Base-by-base conservation (phyloP, 2,797 vertebrate genomes). In the Dendrocincla tyrannina region DNA sequence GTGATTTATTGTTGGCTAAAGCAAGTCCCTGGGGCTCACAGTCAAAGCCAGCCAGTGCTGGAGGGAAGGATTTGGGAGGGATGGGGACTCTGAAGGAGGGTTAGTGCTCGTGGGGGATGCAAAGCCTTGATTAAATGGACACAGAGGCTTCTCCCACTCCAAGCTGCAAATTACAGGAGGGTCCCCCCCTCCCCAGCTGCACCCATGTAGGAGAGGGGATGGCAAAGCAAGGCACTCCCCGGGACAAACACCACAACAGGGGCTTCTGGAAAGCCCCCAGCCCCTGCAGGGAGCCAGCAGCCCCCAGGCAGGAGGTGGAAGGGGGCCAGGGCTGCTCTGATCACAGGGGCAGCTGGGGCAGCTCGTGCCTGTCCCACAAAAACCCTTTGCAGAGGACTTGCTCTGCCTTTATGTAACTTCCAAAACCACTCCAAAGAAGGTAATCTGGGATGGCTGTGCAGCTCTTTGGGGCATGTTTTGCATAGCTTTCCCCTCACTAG, bases 371-470 rank as follows among this genome's bases (percentile, higher is more conserved):
- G 77, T 64, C 47, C 74, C 5, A 18, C 88, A 30, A 52, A 56
- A 52, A 52, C 28, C 24, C 56, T n/a, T 9, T 13, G n/a, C 47
- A 37, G 59, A 47, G 28, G 70, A 14, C 64, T 62, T 7, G 2
- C 32, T 70, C 74, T 67, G 72, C 56, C 17, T 90, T 78, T 37
- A 5, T 81, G 69, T 25, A 53, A 35, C 49, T 17, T 84, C 92
- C 96, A 88, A 56, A 90, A 68, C 15, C 53, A 3, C 69, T 78
- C 96, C 96, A 96, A 96, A 96, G 92, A 96, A 96, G 96, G 96
- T 3, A 84, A 94, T 94, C 74, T 17, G 53, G 83, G 92, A 81
- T 44, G 90, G 44, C 60, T 95, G 37, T 77, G 88, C 69, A 7
- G 86, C n/a, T 77, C 33, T 62, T 74, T 8, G 15, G 79, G 73